Conservation (phyloP, 2,888 invertebrate genomes). For the Antheraea yamamai region DNA sequence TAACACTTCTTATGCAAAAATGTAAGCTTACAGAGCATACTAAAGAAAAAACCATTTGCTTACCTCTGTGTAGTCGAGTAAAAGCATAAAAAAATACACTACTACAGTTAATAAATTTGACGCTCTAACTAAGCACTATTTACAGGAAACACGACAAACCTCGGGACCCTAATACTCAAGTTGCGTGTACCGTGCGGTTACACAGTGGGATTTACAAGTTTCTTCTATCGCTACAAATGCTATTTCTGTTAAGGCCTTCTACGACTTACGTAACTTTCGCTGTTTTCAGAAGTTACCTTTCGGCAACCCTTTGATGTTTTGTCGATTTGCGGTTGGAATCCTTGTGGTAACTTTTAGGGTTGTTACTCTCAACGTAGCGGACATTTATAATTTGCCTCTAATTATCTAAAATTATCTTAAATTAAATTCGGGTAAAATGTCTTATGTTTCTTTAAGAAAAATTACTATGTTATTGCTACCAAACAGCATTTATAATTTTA, state of each 20-base stretch:
- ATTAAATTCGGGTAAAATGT: not conserved
- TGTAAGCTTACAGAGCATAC: too few relatives aligned
- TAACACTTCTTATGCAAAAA: too few relatives aligned
- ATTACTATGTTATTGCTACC: too few relatives aligned
- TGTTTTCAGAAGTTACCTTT: conserved; percentile 54
- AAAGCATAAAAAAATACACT: conserved; percentile 6
- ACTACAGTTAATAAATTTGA: conserved; percentile 16
- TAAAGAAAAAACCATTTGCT: not conserved
- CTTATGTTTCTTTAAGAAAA: not conserved
- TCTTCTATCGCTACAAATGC: conserved; percentile 69
- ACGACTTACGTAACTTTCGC: conserved; percentile 53
- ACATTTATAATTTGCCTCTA: not conserved
- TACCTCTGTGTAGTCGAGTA: not conserved
- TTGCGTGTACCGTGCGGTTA: conserved; percentile 68
- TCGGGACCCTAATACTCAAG: conserved; percentile 49
- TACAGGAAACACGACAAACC: conserved; percentile 44
- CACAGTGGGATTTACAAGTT: conserved; percentile 72
- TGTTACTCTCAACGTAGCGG: not conserved
- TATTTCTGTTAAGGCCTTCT: conserved; percentile 57
- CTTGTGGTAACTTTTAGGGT: conserved; percentile 27
- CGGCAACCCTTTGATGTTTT: conserved; percentile 57
- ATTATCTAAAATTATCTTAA: not conserved
- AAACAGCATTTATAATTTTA: too few relatives aligned
- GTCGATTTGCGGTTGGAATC: conserved; percentile 53
- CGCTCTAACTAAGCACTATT: conserved; percentile 42